Evolutionary conservation across 2,888 invertebrate genomes (phyloP), one percentile per base, ranked within the genome.

Genomic region (Urechis unicinctus): DNA sequence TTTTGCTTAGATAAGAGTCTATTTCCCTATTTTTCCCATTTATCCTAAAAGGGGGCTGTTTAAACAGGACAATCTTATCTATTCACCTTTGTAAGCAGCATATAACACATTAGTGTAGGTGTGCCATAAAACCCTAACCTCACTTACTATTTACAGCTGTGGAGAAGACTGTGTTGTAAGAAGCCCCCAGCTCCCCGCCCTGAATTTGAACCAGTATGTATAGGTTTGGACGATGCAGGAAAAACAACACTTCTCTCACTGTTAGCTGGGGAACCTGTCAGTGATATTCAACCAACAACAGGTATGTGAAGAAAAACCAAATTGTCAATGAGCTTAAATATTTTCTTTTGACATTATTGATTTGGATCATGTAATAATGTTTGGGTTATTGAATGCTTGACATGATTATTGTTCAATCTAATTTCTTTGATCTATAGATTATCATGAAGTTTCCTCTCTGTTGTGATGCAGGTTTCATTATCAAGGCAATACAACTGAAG

Each of bases 401-500:
- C n/a, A n/a, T n/a, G n/a, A n/a, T n/a, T n/a, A n/a, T n/a, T n/a
- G n/a, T n/a, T n/a, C n/a, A n/a, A n/a, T n/a, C n/a, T n/a, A n/a
- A n/a, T n/a, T 29, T 13, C 3, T 30, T 9, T 26, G 17, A 9
- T 53, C 5, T 24, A 13, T 4, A 29, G 21, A 52, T 52, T n/a
- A 5, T 25, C 9, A 49, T 45, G 45, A 52, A 49, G 24, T 25
- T 50, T 28, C 28, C 29, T 42, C 17, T 25, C 29, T 25, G 53
- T 51, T 52, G 21, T 46, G 29, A 63, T 65, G 13, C 64, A 75
- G 76, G 76, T 26, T 76, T 76, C 58, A 69, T 69, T 54, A 74
- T 76, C 45, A 76, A 75, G 55, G 74, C 74, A 41, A 50, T 73
- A 45, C 65, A 69, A 58, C 69, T 76, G 62, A 66, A 67, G 24